Evolutionary conservation across 2,113 vertebrate genomes (phyloP).

Genomic region (Gallinago media): DNA sequence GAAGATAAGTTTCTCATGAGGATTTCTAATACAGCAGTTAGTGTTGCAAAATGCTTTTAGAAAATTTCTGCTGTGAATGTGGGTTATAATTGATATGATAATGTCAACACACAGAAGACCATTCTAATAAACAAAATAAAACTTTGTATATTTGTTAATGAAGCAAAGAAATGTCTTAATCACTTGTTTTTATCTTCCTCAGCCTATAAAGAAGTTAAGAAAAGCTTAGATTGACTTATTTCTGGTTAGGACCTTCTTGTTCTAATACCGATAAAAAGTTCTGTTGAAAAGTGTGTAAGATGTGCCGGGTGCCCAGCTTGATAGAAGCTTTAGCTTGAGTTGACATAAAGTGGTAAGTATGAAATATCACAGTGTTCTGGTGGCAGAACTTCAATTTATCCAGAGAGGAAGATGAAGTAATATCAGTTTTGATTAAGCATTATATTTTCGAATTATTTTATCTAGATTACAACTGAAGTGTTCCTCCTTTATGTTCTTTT

Average conservation of each 20-base stretch:
- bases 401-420: not conserved
- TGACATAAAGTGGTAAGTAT: not conserved
- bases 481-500: not conserved
- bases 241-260: not conserved
- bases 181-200: constrained; percentile 21
- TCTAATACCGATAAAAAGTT: not conserved
- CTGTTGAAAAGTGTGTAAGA: not conserved
- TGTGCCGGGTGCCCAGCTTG: not conserved
- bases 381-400: not conserved
- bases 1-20: constrained; percentile 1
- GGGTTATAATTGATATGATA: constrained; percentile 14
- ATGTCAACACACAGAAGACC: constrained; percentile 47
- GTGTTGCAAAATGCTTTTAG: constrained; percentile 15
- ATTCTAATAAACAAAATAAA: constrained; percentile 62
- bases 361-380: not conserved
- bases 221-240: not conserved
- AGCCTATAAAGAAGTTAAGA: not conserved
- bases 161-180: constrained; percentile 53
- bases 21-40: constrained; percentile 21
- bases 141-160: constrained; percentile 61
- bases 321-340: not conserved
- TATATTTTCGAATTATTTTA: not conserved
- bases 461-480: not conserved
- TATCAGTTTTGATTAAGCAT: not conserved
- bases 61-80: constrained; percentile 47